Percentiles rank a stretch among this genome's conserved stretches.
phyloP scores from a whole-genome alignment of 2,797 vertebrate species.

The Leontocebus nigricollis region DNA sequence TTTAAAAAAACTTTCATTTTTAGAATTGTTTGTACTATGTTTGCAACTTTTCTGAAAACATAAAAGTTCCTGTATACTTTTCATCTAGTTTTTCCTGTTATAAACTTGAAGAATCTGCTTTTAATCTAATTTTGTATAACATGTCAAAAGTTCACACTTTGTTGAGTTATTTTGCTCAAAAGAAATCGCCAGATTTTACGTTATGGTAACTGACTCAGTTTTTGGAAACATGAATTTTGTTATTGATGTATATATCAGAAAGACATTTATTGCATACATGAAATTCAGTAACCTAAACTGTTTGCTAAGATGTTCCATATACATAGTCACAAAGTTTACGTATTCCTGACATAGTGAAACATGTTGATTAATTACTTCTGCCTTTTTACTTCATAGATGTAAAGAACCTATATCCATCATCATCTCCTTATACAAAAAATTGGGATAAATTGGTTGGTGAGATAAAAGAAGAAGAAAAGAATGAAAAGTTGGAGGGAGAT shows the following conservation, averaged over 20 bases:
- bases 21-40: slow-evolving; percentile 22
- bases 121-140: background rate
- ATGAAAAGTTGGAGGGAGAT: slow-evolving; percentile 96
- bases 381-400: slow-evolving; percentile 80
- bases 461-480: slow-evolving; percentile 94
- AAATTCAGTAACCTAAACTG: background rate
- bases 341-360: slow-evolving; percentile 43
- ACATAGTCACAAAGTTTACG: background rate
- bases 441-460: slow-evolving; percentile 97
- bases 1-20: slow-evolving; percentile 10
- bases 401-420: slow-evolving; percentile 90
- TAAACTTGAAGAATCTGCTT: slow-evolving; percentile 20
- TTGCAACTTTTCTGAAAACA: slow-evolving; percentile 12
- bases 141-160: background rate
- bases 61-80: background rate
- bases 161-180: slow-evolving; percentile 8
- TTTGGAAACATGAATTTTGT: slow-evolving; percentile 32
- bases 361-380: slow-evolving; percentile 23
- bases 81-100: background rate
- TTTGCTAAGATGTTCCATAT: background rate
- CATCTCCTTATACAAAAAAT: slow-evolving; percentile 91
- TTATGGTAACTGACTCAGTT: background rate
- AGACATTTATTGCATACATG: slow-evolving; percentile 21
- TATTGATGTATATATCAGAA: slow-evolving; percentile 16
- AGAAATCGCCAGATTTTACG: background rate